A percentile compares a stretch with the other conserved stretches of the same genome.
Evolutionary conservation across 2,888 invertebrate genomes (phyloP).

Genomic region (Phania funesta): DNA sequence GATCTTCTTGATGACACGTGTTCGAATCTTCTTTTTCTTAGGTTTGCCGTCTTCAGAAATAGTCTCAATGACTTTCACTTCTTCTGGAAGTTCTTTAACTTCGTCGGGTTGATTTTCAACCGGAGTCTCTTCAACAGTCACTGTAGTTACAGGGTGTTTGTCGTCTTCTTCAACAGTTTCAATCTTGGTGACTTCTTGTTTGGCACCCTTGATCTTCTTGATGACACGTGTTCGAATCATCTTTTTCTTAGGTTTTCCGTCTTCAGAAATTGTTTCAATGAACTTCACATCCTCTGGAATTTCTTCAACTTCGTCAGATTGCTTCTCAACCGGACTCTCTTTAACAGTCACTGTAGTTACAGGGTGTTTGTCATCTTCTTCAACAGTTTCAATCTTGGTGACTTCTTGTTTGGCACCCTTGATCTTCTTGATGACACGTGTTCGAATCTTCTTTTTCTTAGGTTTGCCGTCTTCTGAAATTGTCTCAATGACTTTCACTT

Average conservation of each 20-base stretch:
- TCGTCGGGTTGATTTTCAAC: slow-evolving; percentile 1
- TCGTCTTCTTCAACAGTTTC: slow-evolving; percentile 32
- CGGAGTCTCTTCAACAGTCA: neutral
- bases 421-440: slow-evolving; percentile 11
- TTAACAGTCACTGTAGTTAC: slow-evolving; percentile 19
- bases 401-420: slow-evolving; percentile 30
- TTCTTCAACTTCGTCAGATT: neutral
- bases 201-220: slow-evolving; percentile 13
- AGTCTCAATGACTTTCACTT: slow-evolving; percentile 2
- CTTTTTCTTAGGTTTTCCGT: neutral
- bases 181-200: slow-evolving; percentile 25
- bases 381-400: slow-evolving; percentile 19
- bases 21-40: slow-evolving; percentile 22
- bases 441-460: slow-evolving; percentile 5
- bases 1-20: slow-evolving; percentile 12
- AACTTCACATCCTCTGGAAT: slow-evolving; percentile 7
- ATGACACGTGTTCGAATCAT: slow-evolving; percentile 19
- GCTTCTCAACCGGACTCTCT: neutral
- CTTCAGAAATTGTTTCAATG: neutral
- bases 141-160: slow-evolving; percentile 20
- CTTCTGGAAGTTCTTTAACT: neutral
- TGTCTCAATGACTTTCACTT: neutral
- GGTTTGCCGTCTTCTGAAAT: slow-evolving; percentile 3
- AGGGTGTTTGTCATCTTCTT: slow-evolving; percentile 15
- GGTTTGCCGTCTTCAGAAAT: neutral